Evolutionary conservation across 1,140 invertebrate genomes (phyloP).

Genomic region (Gryllus bimaculatus): DNA sequence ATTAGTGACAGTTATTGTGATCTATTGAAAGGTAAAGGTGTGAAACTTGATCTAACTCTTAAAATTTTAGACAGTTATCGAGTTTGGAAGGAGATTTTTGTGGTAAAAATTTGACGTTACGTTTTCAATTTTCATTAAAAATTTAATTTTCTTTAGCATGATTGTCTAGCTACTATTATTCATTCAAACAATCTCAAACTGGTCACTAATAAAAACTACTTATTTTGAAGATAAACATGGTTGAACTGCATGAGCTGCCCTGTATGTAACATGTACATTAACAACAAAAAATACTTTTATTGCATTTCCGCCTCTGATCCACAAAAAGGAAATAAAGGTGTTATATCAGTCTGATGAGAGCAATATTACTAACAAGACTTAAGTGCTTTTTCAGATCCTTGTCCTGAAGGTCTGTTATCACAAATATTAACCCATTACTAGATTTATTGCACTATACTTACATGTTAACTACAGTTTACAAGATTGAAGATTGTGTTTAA

Average conservation of each 20-base stretch:
- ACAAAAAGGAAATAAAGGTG: neutral
- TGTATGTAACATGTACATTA: neutral
- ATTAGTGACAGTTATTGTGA: too few species aligned
- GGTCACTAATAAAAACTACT: neutral
- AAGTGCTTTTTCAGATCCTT: neutral
- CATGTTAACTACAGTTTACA: too few species aligned
- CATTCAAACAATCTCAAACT: neutral
- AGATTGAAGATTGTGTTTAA: too few species aligned
- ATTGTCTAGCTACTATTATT: neutral
- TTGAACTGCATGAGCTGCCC: neutral
- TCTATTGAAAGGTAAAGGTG: too few species aligned
- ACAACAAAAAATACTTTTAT: neutral
- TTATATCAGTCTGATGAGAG: conserved; percentile 1
- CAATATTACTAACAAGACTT: neutral
- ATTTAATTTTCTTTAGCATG: neutral
- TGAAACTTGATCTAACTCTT: too few species aligned
- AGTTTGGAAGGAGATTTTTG: too few species aligned
- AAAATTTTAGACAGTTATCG: too few species aligned
- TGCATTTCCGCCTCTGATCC: neutral
- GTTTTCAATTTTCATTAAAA: too few species aligned
- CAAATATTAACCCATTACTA: neutral
- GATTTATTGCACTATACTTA: too few species aligned
- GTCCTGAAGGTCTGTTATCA: neutral
- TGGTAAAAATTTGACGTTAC: too few species aligned
- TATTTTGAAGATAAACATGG: neutral